A percentile compares a stretch with the other conserved stretches of the same genome.
These are phyloP conservation scores for Ramphastos sulfuratus DNA, from an alignment of 2,113 vertebrate species.

Conservation along the genomic window DNA sequence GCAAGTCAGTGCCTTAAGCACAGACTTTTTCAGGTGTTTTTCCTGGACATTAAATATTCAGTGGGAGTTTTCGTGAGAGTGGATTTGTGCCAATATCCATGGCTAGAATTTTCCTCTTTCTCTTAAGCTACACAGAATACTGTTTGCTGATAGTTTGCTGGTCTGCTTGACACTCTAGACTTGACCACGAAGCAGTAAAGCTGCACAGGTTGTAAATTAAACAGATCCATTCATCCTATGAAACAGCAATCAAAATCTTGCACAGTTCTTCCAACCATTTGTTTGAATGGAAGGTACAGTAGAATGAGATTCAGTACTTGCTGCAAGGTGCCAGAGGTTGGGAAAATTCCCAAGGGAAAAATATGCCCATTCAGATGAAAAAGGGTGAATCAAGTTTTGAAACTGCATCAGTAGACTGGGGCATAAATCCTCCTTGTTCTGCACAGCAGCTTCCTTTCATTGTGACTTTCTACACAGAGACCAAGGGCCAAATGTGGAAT, in stretches of 20 bases:
- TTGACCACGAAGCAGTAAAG: not conserved
- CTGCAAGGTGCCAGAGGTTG: not conserved
- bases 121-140: not conserved
- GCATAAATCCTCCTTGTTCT: not conserved
- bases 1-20: not conserved
- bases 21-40: slow-evolving; percentile 36
- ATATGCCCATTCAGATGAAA: not conserved
- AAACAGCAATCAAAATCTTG: not conserved
- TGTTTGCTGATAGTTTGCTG: not conserved
- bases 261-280: not conserved
- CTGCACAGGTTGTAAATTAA: not conserved
- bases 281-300: not conserved
- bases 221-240: not conserved
- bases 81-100: slow-evolving; percentile 8
- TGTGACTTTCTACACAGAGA: not conserved
- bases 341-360: not conserved
- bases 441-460: not conserved
- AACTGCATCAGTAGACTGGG: not conserved
- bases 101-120: not conserved
- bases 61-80: not conserved
- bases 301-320: not conserved
- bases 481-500: not conserved
- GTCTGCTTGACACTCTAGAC: not conserved
- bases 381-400: not conserved
- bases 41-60: slow-evolving; percentile 23